A percentile compares a stretch with the other conserved stretches of the same genome.
These are phyloP conservation scores for Yponomeuta malinellus DNA, from an alignment of 2,888 invertebrate species.

Conservation along the genomic window DNA sequence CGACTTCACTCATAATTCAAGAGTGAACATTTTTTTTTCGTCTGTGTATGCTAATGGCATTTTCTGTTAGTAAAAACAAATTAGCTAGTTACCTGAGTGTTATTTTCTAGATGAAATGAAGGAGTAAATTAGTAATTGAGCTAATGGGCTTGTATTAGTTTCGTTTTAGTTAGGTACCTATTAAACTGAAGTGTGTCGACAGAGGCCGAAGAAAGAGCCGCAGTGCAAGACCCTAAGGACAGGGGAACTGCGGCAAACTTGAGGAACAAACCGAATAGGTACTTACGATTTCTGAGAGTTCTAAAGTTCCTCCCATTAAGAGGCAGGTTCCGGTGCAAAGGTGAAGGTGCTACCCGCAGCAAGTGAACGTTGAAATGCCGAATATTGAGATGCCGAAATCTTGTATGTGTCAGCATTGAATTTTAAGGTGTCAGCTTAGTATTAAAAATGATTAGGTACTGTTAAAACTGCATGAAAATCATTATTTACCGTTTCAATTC, in stretches of 20 bases:
- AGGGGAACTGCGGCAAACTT: neutral
- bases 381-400: no score
- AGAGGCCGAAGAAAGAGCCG: neutral
- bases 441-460: no score
- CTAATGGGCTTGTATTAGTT: neutral
- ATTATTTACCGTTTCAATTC: no score
- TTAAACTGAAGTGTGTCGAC: neutral
- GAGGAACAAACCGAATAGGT: neutral
- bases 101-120: neutral
- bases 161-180: neutral
- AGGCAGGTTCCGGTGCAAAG: no score
- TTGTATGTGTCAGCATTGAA: no score
- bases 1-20: constrained; percentile 55
- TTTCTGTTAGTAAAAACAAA: constrained; percentile 5
- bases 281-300: neutral
- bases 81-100: neutral
- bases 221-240: neutral
- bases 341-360: no score
- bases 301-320: neutral
- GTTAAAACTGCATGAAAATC: no score
- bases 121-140: neutral
- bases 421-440: no score
- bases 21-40: constrained; percentile 30
- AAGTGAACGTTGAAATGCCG: no score
- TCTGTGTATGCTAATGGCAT: constrained; percentile 46